phyloP scores from a whole-genome alignment of 2,888 invertebrate genomes.

The Eupithecia exiguata region DNA sequence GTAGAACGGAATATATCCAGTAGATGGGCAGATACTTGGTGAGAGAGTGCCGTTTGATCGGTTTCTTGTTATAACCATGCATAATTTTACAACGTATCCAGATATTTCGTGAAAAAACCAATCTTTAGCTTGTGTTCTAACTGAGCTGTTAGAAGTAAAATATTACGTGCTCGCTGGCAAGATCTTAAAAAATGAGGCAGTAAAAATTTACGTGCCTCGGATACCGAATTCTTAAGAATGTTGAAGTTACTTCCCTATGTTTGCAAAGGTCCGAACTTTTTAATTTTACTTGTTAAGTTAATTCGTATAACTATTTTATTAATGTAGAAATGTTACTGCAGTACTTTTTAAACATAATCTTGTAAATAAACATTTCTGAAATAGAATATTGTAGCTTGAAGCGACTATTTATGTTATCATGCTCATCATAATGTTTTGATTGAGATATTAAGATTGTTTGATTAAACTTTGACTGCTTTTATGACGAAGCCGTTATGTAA shows the following conservation, averaged over 20 bases:
- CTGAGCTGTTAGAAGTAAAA: not conserved
- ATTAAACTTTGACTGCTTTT: slow-evolving; percentile 19
- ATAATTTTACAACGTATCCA: not conserved
- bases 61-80: slow-evolving; percentile 10
- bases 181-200: no score
- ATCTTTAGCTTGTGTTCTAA: not conserved
- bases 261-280: not conserved
- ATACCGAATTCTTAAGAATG: not conserved
- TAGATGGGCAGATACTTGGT: slow-evolving; percentile 3
- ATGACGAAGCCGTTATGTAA: slow-evolving; percentile 16
- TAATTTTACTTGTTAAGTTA: not conserved
- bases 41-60: slow-evolving; percentile 25
- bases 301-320: not conserved
- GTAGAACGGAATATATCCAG: slow-evolving; percentile 32
- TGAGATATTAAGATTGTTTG: slow-evolving; percentile 30
- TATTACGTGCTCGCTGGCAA: not conserved
- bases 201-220: not conserved
- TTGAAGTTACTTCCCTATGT: not conserved
- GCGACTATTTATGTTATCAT: not conserved
- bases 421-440: slow-evolving; percentile 22
- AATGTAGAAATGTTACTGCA: not conserved
- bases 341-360: not conserved
- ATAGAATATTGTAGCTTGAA: slow-evolving; percentile 3
- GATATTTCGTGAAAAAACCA: not conserved
- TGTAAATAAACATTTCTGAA: not conserved